Base-by-base conservation (phyloP, 2,888 invertebrate species). In the Periphyllus acericola region DNA sequence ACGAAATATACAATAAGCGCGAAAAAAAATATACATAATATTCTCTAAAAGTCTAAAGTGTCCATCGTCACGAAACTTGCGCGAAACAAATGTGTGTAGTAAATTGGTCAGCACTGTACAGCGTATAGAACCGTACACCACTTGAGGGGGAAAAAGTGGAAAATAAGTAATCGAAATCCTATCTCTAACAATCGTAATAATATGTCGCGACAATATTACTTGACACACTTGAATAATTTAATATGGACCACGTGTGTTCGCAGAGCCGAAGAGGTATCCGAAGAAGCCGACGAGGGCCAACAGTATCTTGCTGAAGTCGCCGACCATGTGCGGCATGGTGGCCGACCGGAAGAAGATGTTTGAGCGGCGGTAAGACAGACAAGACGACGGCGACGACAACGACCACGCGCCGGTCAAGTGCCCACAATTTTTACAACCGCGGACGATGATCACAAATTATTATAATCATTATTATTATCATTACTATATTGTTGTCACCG, bases 281-380 rank as follows among this genome's bases (percentile, higher is more conserved):
- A 91, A 91, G 90, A 90, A 91, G 91, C 91, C 91, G 90, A 92
- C 89, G 80, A 89, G 89, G 72, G 89, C 90, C 90, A 52, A 93
- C 80, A 80, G 87, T 19, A 87, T 87, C 5, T 66, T 87, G 46
- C 72, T 87, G n/a, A 87, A 80, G 40, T 66, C 87, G 29, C 87
- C 87, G 40, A 40, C 80, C 66, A 87, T 94, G 91, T 93, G 93
- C 92, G 95, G 95, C 92, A 94, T 95, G 94, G 95, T 95, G 92
- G 95, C 95, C 91, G 95, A 95, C 92, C 93, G 94, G 91, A 94
- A 94, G 92, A 94, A 94, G 92, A 93, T 93, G 91, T 95, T 95
- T 92, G 94, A 95, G 92, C 92, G 32, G 29, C 72, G 72, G 25
- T 86, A 17, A 79, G 14, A 19, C 25, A 17, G 14, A 1, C 32